phyloP scores from a whole-genome alignment of 2,888 invertebrate species.

The Lymantria dispar region DNA sequence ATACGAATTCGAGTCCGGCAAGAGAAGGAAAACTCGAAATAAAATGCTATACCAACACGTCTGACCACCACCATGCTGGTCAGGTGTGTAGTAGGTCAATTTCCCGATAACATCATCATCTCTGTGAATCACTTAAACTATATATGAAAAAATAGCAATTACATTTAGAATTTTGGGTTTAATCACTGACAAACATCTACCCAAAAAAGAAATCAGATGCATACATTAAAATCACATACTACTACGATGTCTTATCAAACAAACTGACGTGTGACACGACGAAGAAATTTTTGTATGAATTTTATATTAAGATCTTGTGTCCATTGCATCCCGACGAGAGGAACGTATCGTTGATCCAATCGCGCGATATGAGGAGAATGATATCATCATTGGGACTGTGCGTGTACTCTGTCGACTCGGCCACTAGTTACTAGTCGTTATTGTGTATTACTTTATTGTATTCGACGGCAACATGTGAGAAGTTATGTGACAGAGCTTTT shows the following conservation, averaged over 20 bases:
- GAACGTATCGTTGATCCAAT: conserved; percentile 60
- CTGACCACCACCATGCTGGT: no score
- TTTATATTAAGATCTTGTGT: conserved; percentile 54
- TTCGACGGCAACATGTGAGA: conserved; percentile 23
- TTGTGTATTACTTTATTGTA: conserved; percentile 37
- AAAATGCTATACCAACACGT: no score
- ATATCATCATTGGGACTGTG: conserved; percentile 51
- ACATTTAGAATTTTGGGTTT: conserved; percentile 32
- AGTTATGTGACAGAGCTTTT: conserved; percentile 28
- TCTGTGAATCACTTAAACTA: no score
- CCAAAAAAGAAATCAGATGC: conserved; percentile 6
- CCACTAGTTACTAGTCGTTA: conserved; percentile 31
- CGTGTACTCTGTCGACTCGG: conserved; percentile 30
- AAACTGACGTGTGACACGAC: conserved; percentile 62
- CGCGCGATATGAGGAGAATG: conserved; percentile 54
- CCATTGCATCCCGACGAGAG: conserved; percentile 41
- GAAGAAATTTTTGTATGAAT: conserved; percentile 55
- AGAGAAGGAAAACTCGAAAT: no score
- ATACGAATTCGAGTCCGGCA: no score
- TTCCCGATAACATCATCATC: no score
- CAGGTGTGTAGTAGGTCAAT: no score
- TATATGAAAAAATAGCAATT: conserved; percentile 1
- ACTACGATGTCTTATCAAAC: conserved; percentile 48
- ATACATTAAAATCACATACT: conserved; percentile 25
- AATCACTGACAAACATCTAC: neutral